These are phyloP conservation scores for Sarcophaga subvicina DNA, from an alignment of 2,888 invertebrate genomes.

Conservation along the genomic window DNA sequence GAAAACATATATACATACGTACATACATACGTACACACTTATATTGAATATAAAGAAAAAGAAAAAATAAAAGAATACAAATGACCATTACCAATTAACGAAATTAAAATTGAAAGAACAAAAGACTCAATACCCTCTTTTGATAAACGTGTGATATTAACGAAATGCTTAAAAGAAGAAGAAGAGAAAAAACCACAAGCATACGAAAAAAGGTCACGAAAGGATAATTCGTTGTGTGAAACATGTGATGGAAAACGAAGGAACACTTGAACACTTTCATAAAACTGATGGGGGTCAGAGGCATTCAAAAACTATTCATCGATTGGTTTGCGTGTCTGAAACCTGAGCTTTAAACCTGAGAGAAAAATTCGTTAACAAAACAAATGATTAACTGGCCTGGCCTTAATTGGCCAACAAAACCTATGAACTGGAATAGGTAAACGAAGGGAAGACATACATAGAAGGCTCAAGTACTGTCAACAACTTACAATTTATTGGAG, in stretches of 20 bases:
- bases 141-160: slow-evolving; percentile 18
- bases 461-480: background rate
- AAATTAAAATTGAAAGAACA: slow-evolving; percentile 62
- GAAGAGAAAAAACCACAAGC: slow-evolving; percentile 31
- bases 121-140: slow-evolving; percentile 42
- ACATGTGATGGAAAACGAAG: slow-evolving; percentile 60
- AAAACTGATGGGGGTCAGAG: slow-evolving; percentile 54
- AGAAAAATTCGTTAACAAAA: slow-evolving; percentile 58
- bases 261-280: slow-evolving; percentile 14
- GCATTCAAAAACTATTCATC: background rate
- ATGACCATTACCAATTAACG: slow-evolving; percentile 67
- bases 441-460: background rate
- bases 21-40: no score
- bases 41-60: no score
- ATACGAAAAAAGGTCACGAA: slow-evolving; percentile 70
- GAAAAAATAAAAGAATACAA: slow-evolving; percentile 24
- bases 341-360: slow-evolving; percentile 36
- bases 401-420: slow-evolving; percentile 57
- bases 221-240: slow-evolving; percentile 68
- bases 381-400: slow-evolving; percentile 55
- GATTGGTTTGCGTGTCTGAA: slow-evolving; percentile 45
- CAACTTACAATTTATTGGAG: background rate
- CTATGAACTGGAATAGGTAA: background rate
- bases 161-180: background rate
- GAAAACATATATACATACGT: slow-evolving; percentile 14